These are phyloP conservation scores for Gadus macrocephalus DNA, from an alignment of 2,113 vertebrate species.

Conservation along the genomic window DNA sequence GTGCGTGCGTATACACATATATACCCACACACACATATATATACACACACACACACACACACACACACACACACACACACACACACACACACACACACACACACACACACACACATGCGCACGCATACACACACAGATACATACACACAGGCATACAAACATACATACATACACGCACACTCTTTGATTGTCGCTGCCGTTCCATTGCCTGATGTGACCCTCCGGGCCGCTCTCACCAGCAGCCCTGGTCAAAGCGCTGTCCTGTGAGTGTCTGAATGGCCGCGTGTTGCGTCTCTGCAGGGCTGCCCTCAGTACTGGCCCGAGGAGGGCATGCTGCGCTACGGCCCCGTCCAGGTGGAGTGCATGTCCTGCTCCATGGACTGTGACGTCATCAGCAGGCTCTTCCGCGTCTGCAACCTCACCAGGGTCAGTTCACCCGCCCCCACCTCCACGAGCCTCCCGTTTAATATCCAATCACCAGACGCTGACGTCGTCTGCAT, in stretches of 20 bases:
- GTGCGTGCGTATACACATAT: too few species aligned
- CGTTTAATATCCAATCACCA: not conserved
- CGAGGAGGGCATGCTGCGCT: constrained; percentile 90
- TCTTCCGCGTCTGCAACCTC: constrained; percentile 98
- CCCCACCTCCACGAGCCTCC: not conserved
- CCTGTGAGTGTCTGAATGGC: not conserved
- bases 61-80: too few species aligned
- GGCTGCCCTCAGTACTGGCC: constrained; percentile 99
- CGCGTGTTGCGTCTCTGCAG: constrained; percentile 58
- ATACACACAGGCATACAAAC: too few species aligned
- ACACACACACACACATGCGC: too few species aligned
- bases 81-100: too few species aligned
- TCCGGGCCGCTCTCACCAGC: not conserved
- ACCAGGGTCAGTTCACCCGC: constrained; percentile 80
- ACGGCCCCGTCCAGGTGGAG: constrained; percentile 96
- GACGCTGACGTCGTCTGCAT: too few species aligned
- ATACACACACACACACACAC: too few species aligned
- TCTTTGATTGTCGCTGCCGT: not conserved
- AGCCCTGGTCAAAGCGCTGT: too few species aligned
- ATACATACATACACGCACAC: not conserved
- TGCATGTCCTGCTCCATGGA: constrained; percentile 98
- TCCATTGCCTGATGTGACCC: too few species aligned
- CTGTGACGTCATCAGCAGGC: constrained; percentile 92
- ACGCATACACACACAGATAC: too few species aligned
- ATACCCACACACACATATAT: too few species aligned